Base-by-base conservation (phyloP, 2,888 invertebrate genomes). In the Chymomyza caudatula region DNA sequence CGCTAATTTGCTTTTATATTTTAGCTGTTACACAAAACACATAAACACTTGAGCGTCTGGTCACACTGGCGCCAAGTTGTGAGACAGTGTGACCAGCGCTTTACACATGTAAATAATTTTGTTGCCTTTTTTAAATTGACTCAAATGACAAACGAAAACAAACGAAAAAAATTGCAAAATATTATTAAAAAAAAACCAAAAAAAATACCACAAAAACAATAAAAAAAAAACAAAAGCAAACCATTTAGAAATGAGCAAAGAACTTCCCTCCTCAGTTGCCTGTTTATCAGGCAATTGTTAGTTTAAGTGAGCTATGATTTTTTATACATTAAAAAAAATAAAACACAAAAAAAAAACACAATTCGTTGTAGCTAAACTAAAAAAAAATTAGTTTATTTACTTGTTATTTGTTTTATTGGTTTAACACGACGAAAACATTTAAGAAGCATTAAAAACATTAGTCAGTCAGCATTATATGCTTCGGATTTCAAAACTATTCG, bases 211-310 rank as follows among this genome's bases (percentile, higher is more conserved):
- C 22, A 62, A 51, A 66, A 67, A 57, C 23, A 62, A 15, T 49
- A 67, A 57, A 74, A 55, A 37, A 57, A 67, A 63, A 63, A 58
- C 63, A 64, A n/a, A 61, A 78, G 60, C 65, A 67, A 78, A 71
- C 75, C 72, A 80, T 73, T 78, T 84, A 79, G 73, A 82, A 76
- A 76, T 76, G 74, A 82, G 84, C 74, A 77, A 82, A 84, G 85
- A 80, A 85, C 85, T 80, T 80, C 80, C 80, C 80, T 80, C 80
- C 80, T 80, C 85, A 82, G 85, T 80, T 80, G 80, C 80, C 85
- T 72, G 53, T 65, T 57, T 68, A 68, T 61, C 63, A 65, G 82
- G 80, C 80, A 85, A 71, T 83, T 80, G 83, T 69, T 85, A 85
- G 77, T 63, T 69, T 80, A 80, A 80, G 80, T 67, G 75, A 85